These are phyloP conservation scores for Nomada flava DNA, from an alignment of 2,888 invertebrate genomes.

Conservation along the genomic window DNA sequence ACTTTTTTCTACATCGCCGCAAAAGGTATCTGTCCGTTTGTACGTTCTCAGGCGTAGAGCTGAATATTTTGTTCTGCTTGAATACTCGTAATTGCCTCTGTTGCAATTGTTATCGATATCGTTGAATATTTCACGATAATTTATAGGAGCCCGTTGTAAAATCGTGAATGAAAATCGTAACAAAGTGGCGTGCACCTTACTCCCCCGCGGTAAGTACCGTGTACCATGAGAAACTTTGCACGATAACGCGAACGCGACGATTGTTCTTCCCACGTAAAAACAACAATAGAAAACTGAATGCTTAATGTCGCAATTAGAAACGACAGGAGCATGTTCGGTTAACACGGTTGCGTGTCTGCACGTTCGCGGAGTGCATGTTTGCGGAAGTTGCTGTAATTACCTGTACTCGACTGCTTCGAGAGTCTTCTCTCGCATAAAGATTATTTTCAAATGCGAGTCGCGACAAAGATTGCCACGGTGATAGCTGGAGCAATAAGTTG, in stretches of 20 bases:
- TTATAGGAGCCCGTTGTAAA: neutral
- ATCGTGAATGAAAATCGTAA: neutral
- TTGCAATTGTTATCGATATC: neutral
- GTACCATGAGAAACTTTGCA: neutral
- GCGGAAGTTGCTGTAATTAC: neutral
- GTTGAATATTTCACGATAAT: neutral
- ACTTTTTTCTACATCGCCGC: conserved; percentile 6
- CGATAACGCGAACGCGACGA: neutral
- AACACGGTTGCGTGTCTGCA: neutral
- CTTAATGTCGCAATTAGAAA: neutral
- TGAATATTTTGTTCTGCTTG: neutral
- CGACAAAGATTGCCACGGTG: conserved; percentile 8
- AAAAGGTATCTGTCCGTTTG: neutral
- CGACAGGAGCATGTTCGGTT: neutral
- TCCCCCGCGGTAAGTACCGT: no score
- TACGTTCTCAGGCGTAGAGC: no score
- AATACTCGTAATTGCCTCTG: neutral
- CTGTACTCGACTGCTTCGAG: neutral
- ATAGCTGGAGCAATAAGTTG: neutral
- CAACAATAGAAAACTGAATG: neutral
- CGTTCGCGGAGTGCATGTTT: neutral
- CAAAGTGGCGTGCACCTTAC: neutral
- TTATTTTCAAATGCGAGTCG: neutral
- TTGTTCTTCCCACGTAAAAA: neutral
- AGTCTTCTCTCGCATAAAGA: neutral